phyloP scores from a whole-genome alignment of 2,888 invertebrate species.

The Pandemis heparana region DNA sequence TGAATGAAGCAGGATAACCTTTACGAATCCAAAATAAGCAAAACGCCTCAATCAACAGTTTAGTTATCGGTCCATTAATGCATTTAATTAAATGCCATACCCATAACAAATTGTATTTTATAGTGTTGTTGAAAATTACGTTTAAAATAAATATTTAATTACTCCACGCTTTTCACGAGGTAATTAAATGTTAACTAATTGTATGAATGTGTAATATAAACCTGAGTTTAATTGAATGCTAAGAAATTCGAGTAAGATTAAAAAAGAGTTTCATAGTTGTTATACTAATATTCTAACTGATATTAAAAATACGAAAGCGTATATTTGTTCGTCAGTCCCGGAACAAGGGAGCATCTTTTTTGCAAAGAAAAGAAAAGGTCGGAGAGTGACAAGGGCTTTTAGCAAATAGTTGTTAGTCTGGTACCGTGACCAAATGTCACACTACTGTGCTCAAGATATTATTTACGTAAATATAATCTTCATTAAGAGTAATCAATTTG shows the following conservation, averaged over 20 bases:
- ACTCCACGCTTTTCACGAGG: background rate
- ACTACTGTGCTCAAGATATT: too few relatives aligned
- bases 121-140: background rate
- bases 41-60: slow-evolving; percentile 16
- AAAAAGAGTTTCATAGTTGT: too few relatives aligned
- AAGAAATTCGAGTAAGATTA: background rate
- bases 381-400: too few relatives aligned
- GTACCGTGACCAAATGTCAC: too few relatives aligned
- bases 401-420: too few relatives aligned
- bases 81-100: slow-evolving; percentile 34
- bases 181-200: background rate
- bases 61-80: slow-evolving; percentile 19
- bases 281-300: background rate
- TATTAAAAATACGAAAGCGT: too few relatives aligned
- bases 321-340: too few relatives aligned
- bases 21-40: slow-evolving; percentile 17
- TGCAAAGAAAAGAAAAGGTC: too few relatives aligned
- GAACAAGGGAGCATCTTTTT: too few relatives aligned
- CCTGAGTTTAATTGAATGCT: background rate
- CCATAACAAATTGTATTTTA: background rate
- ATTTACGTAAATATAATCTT: too few relatives aligned
- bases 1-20: slow-evolving; percentile 35
- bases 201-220: background rate
- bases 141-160: slow-evolving; percentile 1
- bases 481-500: background rate